Evolutionary conservation across 53 echinoderm and acorn worm species (phyloP).

Genomic region (Antedon mediterranea): DNA sequence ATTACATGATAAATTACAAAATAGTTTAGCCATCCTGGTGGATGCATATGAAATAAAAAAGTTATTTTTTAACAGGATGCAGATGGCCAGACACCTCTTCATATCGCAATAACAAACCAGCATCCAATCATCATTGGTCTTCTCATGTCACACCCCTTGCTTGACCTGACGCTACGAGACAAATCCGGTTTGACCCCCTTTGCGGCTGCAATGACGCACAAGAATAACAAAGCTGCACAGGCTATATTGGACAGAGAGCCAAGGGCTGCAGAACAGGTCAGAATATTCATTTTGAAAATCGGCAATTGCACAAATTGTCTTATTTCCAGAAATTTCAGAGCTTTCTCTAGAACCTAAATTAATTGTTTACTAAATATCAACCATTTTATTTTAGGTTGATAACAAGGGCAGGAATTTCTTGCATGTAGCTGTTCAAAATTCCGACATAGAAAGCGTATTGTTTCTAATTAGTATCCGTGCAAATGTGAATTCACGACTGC

Average conservation of each 20-base stretch:
- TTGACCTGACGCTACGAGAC: conserved; percentile 90
- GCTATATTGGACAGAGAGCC: conserved; percentile 83
- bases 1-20: too few species aligned
- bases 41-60: too few species aligned
- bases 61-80: conserved; percentile 40
- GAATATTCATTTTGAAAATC: too few species aligned
- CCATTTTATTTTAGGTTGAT: conserved; percentile 35
- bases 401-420: conserved; percentile 96
- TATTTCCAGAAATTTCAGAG: too few species aligned
- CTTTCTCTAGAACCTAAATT: too few species aligned
- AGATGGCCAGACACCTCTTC: conserved; percentile 74
- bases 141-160: conserved; percentile 83
- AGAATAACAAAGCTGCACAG: conserved; percentile 98
- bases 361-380: too few species aligned
- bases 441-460: conserved; percentile 90
- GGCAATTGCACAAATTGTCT: too few species aligned
- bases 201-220: conserved; percentile 86
- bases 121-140: conserved; percentile 76
- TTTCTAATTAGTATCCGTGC: conserved; percentile 85
- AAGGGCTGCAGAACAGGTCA: conserved; percentile 89
- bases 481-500: conserved; percentile 87
- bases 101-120: conserved; percentile 90
- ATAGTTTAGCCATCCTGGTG: too few species aligned
- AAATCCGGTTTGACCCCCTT: conserved; percentile 81
- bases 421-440: conserved; percentile 87